Evolutionary conservation across 23 tunicate species (phyloP).

Genomic region (Styela clava): DNA sequence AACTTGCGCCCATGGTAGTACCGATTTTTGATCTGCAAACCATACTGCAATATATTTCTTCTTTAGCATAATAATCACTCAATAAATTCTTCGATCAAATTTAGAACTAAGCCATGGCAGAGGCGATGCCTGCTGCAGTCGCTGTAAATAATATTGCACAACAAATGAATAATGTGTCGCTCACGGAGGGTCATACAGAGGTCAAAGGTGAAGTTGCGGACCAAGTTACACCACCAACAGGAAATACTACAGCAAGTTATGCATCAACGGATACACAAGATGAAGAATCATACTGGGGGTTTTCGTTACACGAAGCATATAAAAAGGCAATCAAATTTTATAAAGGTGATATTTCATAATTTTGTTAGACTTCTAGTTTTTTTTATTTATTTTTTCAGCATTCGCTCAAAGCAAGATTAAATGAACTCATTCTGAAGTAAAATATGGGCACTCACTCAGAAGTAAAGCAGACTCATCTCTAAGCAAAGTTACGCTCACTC

Average conservation of each 20-base stretch:
- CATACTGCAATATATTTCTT: too few species aligned
- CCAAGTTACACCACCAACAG: neutral
- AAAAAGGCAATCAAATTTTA: slow-evolving; percentile 91
- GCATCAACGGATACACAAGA: slow-evolving; percentile 28
- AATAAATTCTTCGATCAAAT: too few species aligned
- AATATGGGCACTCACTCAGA: too few species aligned
- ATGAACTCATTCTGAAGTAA: too few species aligned
- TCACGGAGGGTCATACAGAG: neutral
- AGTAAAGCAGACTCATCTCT: too few species aligned
- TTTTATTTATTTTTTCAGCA: neutral
- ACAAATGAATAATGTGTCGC: slow-evolving; percentile 9
- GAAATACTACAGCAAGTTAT: neutral
- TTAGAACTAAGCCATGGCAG: too few species aligned
- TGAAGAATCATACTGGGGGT: slow-evolving; percentile 91
- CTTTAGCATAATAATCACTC: too few species aligned
- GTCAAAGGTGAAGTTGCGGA: neutral
- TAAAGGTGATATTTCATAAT: slow-evolving; percentile 51
- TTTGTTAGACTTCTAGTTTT: neutral
- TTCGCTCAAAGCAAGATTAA: too few species aligned
- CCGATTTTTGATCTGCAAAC: too few species aligned
- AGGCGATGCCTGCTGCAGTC: slow-evolving; percentile 2
- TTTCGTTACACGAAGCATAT: slow-evolving; percentile 75
- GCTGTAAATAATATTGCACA: slow-evolving; percentile 6
- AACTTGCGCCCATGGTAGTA: too few species aligned
- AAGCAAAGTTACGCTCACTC: too few species aligned